Evolutionary conservation across 2,888 invertebrate species (phyloP), one percentile per base, ranked within the genome.

Genomic region (Asteroscopus sphinx): DNA sequence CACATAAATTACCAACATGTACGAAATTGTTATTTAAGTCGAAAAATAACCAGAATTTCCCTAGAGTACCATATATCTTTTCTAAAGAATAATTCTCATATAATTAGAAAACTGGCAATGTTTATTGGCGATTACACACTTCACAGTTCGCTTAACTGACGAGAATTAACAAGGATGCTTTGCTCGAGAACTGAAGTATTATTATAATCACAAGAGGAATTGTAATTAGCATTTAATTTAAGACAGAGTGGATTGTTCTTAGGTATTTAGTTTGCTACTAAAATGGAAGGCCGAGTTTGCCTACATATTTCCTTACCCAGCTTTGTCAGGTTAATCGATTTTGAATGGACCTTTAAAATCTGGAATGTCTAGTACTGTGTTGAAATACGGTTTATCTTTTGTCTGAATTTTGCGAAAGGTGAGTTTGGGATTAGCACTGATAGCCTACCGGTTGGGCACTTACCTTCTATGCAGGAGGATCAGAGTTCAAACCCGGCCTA

Each of bases 211-310:
- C 59, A 48, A 65, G 48, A 12, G 68, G 47, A 60, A 59, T 30
- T 36, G 65, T 72, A 42, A 76, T 72, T 72, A 67, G 60, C 52
- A 37, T 36, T 40, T 60, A 39, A 68, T 60, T 60, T 40, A 68
- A 13, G 61, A 52, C 11, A 21, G 35, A 64, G 37, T 46, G 17
- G 51, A 17, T 32, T 17, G 9, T 37, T 28, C 11, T 2, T 32
- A 13, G 21, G 4, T 35, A 13, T 39, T 44, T 12, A 13, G 11
- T 15, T 35, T 11, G 57, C 32, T 41, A 2, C 21, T 57, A 11
- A 36, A 25, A 57, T 39, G 11, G 7, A 35, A 25, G 35, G 25
- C 9, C 1, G 32, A 25, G 17, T 26, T 3, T 4, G 12, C 7
- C 9, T 5, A 5, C 39, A 8, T 35, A 12, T 16, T 46, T 11